Conservation (phyloP, 2,113 vertebrate genomes). For the Limnothrissa miodon region DNA sequence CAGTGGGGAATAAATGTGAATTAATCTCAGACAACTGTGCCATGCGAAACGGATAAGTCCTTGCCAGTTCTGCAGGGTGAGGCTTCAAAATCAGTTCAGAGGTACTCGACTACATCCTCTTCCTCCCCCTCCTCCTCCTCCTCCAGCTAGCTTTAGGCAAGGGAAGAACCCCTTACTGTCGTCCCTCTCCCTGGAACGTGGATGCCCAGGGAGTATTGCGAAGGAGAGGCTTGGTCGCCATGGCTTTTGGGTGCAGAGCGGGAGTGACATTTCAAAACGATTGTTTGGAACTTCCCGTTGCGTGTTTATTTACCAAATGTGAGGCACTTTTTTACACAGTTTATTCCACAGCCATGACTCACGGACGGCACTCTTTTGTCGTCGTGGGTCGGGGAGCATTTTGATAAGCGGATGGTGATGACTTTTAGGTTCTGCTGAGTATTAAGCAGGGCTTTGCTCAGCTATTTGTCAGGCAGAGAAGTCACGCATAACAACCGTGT, state of each 20-base stretch:
- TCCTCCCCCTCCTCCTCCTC: not conserved
- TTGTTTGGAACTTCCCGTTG: conserved; percentile 22
- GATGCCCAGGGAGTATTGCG: not conserved
- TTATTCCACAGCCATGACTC: conserved; percentile 27
- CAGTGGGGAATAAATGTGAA: not conserved
- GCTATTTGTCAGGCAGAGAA: not conserved
- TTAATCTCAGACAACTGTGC: not conserved
- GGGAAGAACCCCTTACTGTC: not conserved
- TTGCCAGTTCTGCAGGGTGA: not conserved
- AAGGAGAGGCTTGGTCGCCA: conserved; percentile 12
- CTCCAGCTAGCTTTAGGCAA: not conserved
- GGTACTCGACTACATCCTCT: not conserved
- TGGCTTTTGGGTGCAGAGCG: conserved; percentile 20
- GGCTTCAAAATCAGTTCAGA: not conserved
- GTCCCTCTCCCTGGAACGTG: conserved; percentile 12
- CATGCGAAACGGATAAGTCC: not conserved
- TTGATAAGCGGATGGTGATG: not conserved
- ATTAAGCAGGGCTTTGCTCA: not conserved
- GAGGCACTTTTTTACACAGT: not conserved
- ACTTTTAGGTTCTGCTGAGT: conserved; percentile 7
- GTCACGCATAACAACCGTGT: conserved; percentile 3
- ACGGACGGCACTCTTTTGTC: conserved; percentile 11
- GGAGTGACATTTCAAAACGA: conserved; percentile 36
- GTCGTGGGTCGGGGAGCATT: not conserved
- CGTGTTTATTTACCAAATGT: conserved; percentile 15